Conservation (phyloP, 92 coral and sea anemone species). For the Montipora capitata region DNA sequence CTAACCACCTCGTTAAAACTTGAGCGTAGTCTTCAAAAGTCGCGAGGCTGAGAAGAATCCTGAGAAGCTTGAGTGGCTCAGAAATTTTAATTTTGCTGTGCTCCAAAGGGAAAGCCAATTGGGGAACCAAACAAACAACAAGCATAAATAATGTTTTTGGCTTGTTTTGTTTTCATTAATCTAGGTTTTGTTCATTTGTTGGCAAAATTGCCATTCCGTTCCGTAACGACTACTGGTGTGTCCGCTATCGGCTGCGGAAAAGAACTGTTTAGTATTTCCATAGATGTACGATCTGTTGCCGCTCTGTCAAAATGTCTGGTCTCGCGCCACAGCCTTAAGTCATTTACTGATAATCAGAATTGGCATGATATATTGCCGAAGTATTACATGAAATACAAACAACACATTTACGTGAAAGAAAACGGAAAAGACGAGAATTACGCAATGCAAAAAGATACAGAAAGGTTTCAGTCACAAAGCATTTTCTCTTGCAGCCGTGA, state of each 20-base stretch:
- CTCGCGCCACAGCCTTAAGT: background rate
- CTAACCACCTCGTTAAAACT: no score
- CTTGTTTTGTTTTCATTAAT: no score
- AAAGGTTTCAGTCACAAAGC: background rate
- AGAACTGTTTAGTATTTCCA: background rate
- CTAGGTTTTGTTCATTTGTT: background rate
- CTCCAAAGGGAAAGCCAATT: no score
- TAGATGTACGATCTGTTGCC: background rate
- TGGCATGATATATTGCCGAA: background rate
- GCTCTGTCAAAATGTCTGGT: background rate
- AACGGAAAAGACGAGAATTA: background rate
- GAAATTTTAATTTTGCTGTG: no score
- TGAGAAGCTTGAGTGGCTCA: no score
- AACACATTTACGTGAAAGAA: background rate
- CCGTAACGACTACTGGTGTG: background rate
- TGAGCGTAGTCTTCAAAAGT: no score
- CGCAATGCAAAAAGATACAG: background rate
- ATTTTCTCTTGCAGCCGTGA: background rate
- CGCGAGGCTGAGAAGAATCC: no score
- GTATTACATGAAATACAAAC: background rate
- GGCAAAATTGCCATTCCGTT: background rate
- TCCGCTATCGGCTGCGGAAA: background rate
- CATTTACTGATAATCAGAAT: background rate
- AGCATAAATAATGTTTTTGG: no score
- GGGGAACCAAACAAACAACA: no score